Evolutionary conservation across 2,113 vertebrate species (phyloP).

Genomic region (Pelecanus crispus): DNA sequence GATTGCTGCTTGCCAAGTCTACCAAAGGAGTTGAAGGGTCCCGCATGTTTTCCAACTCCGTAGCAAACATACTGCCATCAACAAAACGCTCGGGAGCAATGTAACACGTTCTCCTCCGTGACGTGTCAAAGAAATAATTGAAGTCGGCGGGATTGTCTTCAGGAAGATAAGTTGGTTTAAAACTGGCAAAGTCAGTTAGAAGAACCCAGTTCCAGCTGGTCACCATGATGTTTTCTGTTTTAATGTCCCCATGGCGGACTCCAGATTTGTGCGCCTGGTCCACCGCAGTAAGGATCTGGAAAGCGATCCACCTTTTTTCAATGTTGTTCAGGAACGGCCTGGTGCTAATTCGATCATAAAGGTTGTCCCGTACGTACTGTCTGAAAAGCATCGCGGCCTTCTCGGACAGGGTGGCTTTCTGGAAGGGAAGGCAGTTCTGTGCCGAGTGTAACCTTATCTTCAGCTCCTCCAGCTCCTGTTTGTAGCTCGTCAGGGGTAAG

Average conservation of each 20-base stretch:
- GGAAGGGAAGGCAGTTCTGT: slow-evolving; percentile 94
- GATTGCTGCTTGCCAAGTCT: slow-evolving; percentile 90
- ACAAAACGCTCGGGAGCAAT: slow-evolving; percentile 96
- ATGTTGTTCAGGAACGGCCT: slow-evolving; percentile 93
- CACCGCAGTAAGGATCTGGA: slow-evolving; percentile 93
- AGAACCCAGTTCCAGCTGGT: slow-evolving; percentile 99
- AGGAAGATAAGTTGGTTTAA: slow-evolving; percentile 95
- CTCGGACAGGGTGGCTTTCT: slow-evolving; percentile 88
- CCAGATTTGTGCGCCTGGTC: slow-evolving; percentile 94
- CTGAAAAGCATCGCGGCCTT: slow-evolving; percentile 94
- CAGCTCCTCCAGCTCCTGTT: slow-evolving; percentile 95
- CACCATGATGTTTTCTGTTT: slow-evolving; percentile 98
- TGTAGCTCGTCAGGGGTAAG: slow-evolving; percentile 90
- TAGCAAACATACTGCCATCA: slow-evolving; percentile 90
- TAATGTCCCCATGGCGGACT: slow-evolving; percentile 95
- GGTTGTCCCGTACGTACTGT: slow-evolving; percentile 94
- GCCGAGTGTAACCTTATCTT: slow-evolving; percentile 91
- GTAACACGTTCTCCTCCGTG: slow-evolving; percentile 90
- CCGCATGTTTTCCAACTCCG: slow-evolving; percentile 79
- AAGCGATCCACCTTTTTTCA: slow-evolving; percentile 97
- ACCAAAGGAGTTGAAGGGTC: slow-evolving; percentile 94
- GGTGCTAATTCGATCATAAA: slow-evolving; percentile 96
- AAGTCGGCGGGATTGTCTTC: slow-evolving; percentile 98
- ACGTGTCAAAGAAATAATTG: slow-evolving; percentile 98
- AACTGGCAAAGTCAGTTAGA: slow-evolving; percentile 95